Percentiles rank a stretch among this genome's conserved stretches.
Conservation (phyloP, 2,797 vertebrate genomes). For the Austrolebias charrua region DNA sequence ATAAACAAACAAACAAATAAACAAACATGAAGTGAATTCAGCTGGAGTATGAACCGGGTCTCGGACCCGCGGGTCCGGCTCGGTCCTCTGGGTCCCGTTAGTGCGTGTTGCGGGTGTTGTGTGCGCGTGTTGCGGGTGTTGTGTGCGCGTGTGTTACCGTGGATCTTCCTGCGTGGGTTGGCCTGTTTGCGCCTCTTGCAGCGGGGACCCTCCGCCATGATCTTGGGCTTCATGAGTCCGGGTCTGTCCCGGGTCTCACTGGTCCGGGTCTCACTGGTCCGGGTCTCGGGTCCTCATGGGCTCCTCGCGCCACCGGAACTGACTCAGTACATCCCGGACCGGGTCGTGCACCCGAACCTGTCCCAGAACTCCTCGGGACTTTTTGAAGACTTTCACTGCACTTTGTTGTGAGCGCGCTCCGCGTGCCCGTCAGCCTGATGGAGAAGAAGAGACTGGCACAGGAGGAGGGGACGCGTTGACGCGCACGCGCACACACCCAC, state of each 20-base stretch:
- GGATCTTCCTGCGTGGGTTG: slow-evolving; percentile 91
- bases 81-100: slow-evolving; percentile 3
- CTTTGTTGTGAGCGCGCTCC: slow-evolving; percentile 40
- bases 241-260: slow-evolving; percentile 85
- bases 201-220: slow-evolving; percentile 95
- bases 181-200: slow-evolving; percentile 96
- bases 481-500: slow-evolving; percentile 8
- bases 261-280: slow-evolving; percentile 75
- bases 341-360: neutral
- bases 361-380: slow-evolving; percentile 1
- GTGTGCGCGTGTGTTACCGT: slow-evolving; percentile 81
- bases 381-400: slow-evolving; percentile 20
- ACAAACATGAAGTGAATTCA: neutral
- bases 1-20: neutral
- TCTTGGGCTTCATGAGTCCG: slow-evolving; percentile 94
- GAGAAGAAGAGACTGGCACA: slow-evolving; percentile 69
- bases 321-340: slow-evolving; percentile 55
- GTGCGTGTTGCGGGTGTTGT: neutral
- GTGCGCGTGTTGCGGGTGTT: neutral
- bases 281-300: slow-evolving; percentile 14
- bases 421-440: slow-evolving; percentile 72
- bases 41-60: neutral
- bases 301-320: slow-evolving; percentile 74
- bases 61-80: neutral
- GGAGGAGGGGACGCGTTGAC: slow-evolving; percentile 62